These are phyloP conservation scores for Boloria selene DNA, from an alignment of 2,888 invertebrate species.

Conservation along the genomic window DNA sequence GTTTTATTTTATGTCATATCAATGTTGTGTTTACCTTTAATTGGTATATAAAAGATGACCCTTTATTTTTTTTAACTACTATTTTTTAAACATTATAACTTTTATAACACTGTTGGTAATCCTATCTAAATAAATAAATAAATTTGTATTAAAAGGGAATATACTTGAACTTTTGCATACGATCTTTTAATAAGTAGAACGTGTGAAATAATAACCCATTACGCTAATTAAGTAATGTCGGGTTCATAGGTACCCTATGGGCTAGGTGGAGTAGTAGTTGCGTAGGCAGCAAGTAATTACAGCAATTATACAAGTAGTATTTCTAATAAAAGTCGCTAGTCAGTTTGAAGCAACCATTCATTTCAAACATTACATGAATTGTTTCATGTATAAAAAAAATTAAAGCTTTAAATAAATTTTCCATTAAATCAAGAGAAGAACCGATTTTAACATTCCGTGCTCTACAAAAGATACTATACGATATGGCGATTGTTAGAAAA, in stretches of 20 bases:
- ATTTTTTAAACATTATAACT: too few species aligned
- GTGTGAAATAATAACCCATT: slow-evolving; percentile 33
- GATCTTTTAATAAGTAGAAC: slow-evolving; percentile 25
- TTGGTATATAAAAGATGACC: too few species aligned
- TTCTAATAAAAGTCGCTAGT: slow-evolving; percentile 10
- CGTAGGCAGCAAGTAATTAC: slow-evolving; percentile 27
- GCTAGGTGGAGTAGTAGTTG: slow-evolving; percentile 11
- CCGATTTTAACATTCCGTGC: too few species aligned
- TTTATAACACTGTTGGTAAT: too few species aligned
- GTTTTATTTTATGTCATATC: too few species aligned
- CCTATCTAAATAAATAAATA: too few species aligned
- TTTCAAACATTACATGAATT: not conserved
- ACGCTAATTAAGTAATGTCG: slow-evolving; percentile 30
- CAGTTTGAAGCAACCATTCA: slow-evolving; percentile 12
- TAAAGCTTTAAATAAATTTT: too few species aligned
- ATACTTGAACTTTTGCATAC: slow-evolving; percentile 6
- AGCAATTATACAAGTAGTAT: slow-evolving; percentile 25
- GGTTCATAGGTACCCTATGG: slow-evolving; percentile 17
- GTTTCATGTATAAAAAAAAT: not conserved
- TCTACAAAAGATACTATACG: too few species aligned
- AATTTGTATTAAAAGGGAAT: not conserved
- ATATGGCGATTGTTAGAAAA: too few species aligned
- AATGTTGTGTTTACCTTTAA: too few species aligned
- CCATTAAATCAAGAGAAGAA: too few species aligned
- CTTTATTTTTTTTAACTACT: too few species aligned